Conservation (phyloP, 2,113 vertebrate genomes). For the Mesitornis unicolor region DNA sequence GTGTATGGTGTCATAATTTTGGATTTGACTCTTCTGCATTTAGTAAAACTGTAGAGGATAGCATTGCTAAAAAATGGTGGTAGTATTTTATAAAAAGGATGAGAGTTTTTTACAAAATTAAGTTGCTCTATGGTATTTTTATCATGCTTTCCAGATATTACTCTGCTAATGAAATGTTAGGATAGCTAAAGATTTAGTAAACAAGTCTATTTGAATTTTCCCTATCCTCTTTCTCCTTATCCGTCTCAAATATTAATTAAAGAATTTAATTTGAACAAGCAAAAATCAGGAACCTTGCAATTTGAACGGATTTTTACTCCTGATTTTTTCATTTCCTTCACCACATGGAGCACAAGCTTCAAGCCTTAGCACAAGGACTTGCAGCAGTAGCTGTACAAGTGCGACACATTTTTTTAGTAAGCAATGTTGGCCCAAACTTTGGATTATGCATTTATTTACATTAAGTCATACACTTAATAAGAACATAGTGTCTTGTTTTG, state of each 20-base stretch:
- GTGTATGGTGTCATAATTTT: neutral
- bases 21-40: neutral
- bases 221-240: neutral
- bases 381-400: neutral
- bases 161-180: neutral
- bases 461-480: neutral
- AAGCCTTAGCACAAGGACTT: neutral
- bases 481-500: neutral
- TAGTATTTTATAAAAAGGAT: neutral
- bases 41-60: neutral
- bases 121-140: neutral
- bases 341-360: neutral
- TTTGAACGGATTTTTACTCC: neutral
- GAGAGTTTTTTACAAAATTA: neutral
- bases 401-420: neutral
- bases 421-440: neutral
- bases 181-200: neutral
- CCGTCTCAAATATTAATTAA: neutral
- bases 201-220: neutral
- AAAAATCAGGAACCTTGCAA: neutral
- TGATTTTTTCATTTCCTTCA: neutral
- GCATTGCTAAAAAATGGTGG: neutral
- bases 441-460: neutral
- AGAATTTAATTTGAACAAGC: neutral
- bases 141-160: neutral